phyloP scores from a whole-genome alignment of 2,888 invertebrate genomes.

The Cephonodes hylas region DNA sequence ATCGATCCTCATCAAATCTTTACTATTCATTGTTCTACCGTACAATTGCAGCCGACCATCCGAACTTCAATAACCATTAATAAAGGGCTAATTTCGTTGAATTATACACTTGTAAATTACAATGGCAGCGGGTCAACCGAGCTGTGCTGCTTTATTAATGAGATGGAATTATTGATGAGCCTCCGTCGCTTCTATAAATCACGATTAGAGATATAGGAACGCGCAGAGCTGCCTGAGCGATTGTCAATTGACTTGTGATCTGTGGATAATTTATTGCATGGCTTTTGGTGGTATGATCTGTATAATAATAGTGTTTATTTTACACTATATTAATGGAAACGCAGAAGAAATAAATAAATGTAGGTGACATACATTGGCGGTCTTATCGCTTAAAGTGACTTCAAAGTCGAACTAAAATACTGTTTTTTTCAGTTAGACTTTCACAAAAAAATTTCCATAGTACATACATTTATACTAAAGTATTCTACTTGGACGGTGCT shows the following conservation, averaged over 20 bases:
- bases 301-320: no score
- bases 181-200: slow-evolving; percentile 8
- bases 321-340: no score
- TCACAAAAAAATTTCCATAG: no score
- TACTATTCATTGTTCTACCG: neutral
- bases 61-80: neutral
- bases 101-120: slow-evolving; percentile 2
- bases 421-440: no score
- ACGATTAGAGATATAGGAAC: neutral
- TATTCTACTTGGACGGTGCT: no score
- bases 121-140: slow-evolving; percentile 8
- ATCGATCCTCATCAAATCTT: neutral
- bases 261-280: neutral
- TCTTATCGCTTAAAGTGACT: no score
- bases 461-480: no score
- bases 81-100: neutral
- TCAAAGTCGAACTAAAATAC: no score
- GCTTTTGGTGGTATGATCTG: neutral
- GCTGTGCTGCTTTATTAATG: slow-evolving; percentile 4
- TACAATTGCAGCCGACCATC: neutral
- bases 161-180: slow-evolving; percentile 10
- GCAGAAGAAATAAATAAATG: no score
- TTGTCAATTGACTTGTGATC: neutral
- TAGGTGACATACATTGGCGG: no score
- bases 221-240: neutral